These are phyloP conservation scores for Glaucidium brasilianum DNA, from an alignment of 2,113 vertebrate genomes.

Conservation along the genomic window DNA sequence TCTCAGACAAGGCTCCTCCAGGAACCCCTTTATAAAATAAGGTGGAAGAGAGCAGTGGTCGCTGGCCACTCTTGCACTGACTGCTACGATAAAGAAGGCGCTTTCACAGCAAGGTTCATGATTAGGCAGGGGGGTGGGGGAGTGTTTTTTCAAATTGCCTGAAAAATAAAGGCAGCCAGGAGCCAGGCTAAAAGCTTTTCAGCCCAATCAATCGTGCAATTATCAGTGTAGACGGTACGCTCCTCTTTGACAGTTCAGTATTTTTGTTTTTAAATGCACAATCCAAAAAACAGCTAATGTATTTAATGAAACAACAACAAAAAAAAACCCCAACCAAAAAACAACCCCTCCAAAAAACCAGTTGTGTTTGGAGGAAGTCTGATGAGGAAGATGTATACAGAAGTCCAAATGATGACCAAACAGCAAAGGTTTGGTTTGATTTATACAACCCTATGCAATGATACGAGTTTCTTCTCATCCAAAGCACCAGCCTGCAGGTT, in stretches of 20 bases:
- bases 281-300: neutral
- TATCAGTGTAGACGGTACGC: neutral
- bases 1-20: neutral
- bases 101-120: neutral
- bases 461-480: neutral
- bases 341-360: neutral
- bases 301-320: neutral
- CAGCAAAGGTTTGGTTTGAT: neutral
- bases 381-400: neutral
- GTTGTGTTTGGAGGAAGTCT: neutral
- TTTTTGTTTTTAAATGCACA: neutral
- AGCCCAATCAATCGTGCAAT: neutral
- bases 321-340: neutral
- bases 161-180: neutral
- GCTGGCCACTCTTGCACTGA: neutral
- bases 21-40: neutral
- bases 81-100: neutral
- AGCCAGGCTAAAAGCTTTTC: neutral
- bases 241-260: neutral
- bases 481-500: neutral
- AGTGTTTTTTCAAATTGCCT: neutral
- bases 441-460: neutral
- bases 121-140: neutral
- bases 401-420: neutral
- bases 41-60: neutral